Base-by-base conservation (phyloP, 2,113 vertebrate genomes). In the Heterocephalus glaber region DNA sequence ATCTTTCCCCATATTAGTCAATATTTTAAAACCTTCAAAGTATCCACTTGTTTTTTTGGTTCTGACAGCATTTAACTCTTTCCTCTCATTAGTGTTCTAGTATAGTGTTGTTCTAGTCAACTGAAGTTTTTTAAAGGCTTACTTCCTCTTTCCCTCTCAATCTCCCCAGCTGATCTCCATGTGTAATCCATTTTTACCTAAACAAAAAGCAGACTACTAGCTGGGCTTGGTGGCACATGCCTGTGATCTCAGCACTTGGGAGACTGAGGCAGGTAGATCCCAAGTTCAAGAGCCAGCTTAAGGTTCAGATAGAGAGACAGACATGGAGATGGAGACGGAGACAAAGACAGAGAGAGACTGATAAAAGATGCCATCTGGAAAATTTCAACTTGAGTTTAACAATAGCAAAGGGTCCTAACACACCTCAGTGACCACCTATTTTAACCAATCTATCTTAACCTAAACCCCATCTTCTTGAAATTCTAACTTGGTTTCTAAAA, bases 391-490 rank as follows among this genome's bases (percentile, higher is more conserved):
- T 44, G 41, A 87, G 9, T 61, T 44, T 38, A 80, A 65, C 47
- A 92, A 60, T 6, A 84, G 61, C 47, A 74, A 86, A 65, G 33
- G n/a, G 54, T 54, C 56, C 49, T 68, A 44, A 86, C 17, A 90
- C 7, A 92, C 44, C n/a, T 87, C 44, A 47, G 38, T 85, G 12
- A 81, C 12, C 47, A 85, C 1, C 79, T 86, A n/a, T n/a, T 30
- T 49, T 49, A 38, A 47, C 13, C 41, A 12, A 83, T 83, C 49
- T 86, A 90, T 92, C 83, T 49, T 33, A 82, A 91, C n/a, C 41
- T 66, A 96, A 91, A 94, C 5, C 60, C 16, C 91, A 49, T 70
- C 77, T 91, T 88, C 92, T 56, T 33, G 28, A 94, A 90, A 92
- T 65, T 38, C n/a, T 85, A 89, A 89, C 14, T 41, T 20, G 38